Conservation (phyloP, 1,140 invertebrate genomes). For the Cotesia chilonis region DNA sequence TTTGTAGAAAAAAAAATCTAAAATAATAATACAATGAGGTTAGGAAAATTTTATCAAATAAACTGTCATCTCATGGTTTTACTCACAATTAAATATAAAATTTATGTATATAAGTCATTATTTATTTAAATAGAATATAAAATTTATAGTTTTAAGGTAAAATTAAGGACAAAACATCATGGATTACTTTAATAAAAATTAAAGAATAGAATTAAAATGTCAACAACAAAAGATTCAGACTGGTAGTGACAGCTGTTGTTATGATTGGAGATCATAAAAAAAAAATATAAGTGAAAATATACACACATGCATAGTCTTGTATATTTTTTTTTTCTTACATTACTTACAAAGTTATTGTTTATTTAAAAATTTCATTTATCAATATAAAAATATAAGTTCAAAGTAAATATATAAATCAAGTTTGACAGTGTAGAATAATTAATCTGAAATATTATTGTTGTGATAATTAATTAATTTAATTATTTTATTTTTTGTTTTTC, state of each 20-base stretch:
- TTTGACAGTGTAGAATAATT: too few species aligned
- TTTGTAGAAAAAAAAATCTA: neutral
- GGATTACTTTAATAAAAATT: neutral
- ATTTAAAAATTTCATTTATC: too few species aligned
- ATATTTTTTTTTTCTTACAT: too few species aligned
- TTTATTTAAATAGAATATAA: neutral
- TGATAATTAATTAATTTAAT: too few species aligned
- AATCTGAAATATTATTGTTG: too few species aligned
- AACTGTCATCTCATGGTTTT: neutral
- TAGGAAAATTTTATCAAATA: neutral
- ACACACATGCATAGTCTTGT: neutral
- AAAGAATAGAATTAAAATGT: neutral
- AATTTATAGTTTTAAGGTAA: neutral
- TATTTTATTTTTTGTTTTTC: too few species aligned
- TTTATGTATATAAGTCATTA: constrained; percentile 10
- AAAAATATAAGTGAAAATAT: neutral
- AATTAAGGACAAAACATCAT: neutral
- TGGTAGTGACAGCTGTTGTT: constrained; percentile 17
- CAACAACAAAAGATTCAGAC: constrained; percentile 10
- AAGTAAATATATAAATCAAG: too few species aligned
- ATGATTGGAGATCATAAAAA: neutral
- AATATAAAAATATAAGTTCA: too few species aligned
- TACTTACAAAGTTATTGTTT: too few species aligned
- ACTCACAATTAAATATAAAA: constrained; percentile 3
- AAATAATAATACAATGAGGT: neutral